Evolutionary conservation across 2,888 invertebrate genomes (phyloP).

Genomic region (Xanthia icteritia): DNA sequence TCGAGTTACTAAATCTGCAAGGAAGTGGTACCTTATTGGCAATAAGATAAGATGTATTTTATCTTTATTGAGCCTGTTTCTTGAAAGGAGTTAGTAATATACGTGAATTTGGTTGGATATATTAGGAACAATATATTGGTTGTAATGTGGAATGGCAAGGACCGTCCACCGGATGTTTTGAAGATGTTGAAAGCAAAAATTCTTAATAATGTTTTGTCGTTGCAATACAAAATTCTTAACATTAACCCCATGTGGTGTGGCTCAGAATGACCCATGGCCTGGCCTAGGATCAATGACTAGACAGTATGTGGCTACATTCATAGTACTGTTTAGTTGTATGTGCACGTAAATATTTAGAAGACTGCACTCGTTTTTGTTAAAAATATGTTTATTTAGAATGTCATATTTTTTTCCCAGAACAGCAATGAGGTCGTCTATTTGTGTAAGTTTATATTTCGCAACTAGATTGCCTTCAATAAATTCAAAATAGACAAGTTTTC

Average conservation of each 20-base stretch:
- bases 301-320: not conserved
- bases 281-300: not conserved
- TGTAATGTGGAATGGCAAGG: not conserved
- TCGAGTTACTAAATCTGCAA: conserved; percentile 54
- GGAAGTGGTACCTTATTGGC: conserved; percentile 50
- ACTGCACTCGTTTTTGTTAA: conserved; percentile 24
- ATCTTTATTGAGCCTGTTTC: conserved; percentile 24
- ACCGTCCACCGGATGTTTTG: conserved; percentile 19
- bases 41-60: conserved; percentile 39
- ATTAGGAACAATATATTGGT: conserved; percentile 6
- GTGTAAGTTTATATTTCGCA: conserved; percentile 20
- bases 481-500: conserved; percentile 34
- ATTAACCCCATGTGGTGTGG: not conserved
- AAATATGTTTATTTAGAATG: conserved; percentile 31
- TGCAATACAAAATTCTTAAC: not conserved
- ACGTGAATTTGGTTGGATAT: not conserved
- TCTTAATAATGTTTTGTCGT: not conserved
- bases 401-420: conserved; percentile 37
- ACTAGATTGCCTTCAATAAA: conserved; percentile 32
- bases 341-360: conserved; percentile 25
- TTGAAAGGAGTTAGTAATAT: conserved; percentile 6
- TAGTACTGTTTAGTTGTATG: not conserved
- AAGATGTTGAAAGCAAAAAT: conserved; percentile 38
- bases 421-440: conserved; percentile 50
- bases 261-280: not conserved